Evolutionary conservation across 2,113 vertebrate genomes (phyloP).

Genomic region (Phainopepla nitens): DNA sequence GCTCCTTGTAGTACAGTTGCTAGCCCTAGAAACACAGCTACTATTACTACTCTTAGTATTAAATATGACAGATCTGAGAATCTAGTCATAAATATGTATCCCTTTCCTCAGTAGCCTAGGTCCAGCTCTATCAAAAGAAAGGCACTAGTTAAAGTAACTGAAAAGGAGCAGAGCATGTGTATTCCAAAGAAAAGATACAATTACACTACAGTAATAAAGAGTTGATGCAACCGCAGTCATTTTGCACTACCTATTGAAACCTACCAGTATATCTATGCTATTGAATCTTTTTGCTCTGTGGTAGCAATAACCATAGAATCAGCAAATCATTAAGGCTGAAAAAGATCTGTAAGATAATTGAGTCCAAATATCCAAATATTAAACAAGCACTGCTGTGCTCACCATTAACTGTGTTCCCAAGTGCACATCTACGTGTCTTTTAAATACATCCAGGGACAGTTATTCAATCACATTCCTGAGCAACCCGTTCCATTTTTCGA

Average conservation of each 20-base stretch:
- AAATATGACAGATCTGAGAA: background rate
- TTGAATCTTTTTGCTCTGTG: background rate
- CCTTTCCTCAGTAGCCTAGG: background rate
- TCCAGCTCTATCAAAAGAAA: background rate
- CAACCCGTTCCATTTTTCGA: background rate
- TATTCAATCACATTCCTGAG: background rate
- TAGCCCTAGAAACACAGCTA: background rate
- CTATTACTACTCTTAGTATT: background rate
- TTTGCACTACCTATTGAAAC: background rate
- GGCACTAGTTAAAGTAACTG: background rate
- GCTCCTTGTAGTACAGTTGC: background rate
- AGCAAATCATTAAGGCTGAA: background rate
- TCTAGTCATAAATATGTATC: background rate
- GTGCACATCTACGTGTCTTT: fast-evolving
- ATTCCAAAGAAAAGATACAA: background rate
- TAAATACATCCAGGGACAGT: background rate
- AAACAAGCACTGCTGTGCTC: background rate
- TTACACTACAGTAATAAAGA: background rate
- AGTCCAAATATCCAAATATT: background rate
- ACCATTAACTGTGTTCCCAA: background rate
- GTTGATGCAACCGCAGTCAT: background rate
- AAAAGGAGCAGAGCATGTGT: background rate
- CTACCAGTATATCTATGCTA: background rate
- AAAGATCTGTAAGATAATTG: background rate
- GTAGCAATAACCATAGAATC: background rate